Conservation (phyloP, 2,888 invertebrate species). For the Parapristionchus giblindavisi region DNA sequence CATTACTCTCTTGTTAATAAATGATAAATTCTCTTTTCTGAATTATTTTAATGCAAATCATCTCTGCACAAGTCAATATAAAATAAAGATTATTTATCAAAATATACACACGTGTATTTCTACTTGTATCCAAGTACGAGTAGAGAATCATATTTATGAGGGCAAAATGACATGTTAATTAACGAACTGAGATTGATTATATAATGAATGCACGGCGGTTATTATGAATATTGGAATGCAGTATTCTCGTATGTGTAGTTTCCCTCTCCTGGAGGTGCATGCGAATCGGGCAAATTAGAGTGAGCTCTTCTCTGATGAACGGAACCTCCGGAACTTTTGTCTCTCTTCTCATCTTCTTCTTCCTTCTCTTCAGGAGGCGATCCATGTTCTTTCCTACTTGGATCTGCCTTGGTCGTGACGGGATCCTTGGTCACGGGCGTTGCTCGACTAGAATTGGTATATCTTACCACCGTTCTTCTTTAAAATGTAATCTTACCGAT, state of each 20-base stretch:
- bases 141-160: slow-evolving; percentile 20
- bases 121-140: neutral
- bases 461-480: neutral
- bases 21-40: too few relatives aligned
- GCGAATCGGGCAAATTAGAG: slow-evolving; percentile 14
- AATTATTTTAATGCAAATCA: too few relatives aligned
- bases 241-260: slow-evolving; percentile 48
- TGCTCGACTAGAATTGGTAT: neutral
- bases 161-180: neutral
- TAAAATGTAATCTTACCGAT: slow-evolving; percentile 47
- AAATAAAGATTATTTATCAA: too few relatives aligned
- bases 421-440: slow-evolving; percentile 18
- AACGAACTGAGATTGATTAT: neutral
- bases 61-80: too few relatives aligned
- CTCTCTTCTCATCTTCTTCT: slow-evolving; percentile 28
- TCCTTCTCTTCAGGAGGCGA: neutral
- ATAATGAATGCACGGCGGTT: too few relatives aligned
- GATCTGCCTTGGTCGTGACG: slow-evolving; percentile 2
- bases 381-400: slow-evolving; percentile 6
- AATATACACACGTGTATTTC: neutral
- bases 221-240: slow-evolving; percentile 47
- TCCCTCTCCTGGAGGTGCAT: neutral
- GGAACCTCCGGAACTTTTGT: slow-evolving; percentile 37
- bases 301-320: slow-evolving; percentile 7
- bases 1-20: too few relatives aligned